Evolutionary conservation across 2,797 vertebrate species (phyloP), one percentile per base, ranked within the genome.

Genomic region (Rhodeus uyekii): DNA sequence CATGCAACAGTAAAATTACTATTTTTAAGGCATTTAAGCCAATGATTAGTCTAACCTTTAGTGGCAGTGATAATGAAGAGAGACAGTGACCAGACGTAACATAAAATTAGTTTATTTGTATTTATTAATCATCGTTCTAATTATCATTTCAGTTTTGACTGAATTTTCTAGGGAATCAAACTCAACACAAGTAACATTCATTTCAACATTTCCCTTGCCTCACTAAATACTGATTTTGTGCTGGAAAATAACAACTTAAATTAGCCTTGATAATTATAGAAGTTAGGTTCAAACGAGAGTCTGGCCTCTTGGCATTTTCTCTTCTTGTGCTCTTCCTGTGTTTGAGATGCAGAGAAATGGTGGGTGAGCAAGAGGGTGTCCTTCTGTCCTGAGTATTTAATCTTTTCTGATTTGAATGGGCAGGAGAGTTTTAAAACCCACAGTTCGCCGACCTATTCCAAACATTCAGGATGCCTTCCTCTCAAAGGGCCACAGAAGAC

Each of bases 221-320:
- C 36, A 34, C 50, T 58, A 42, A 79, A 69, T 58, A 22, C n/a
- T 16, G 55, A 63, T 72, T 69, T 68, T 38, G 1, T 44, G 64
- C 38, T 69, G 50, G 74, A 69, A 76, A 76, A 69, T 2, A 83
- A 53, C 42, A 38, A 48, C 39, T 60, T 46, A 76, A 77, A 77
- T 83, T 77, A 83, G 55, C 81, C 55, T 83, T n/a, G 16, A 48
- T 83, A 77, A 84, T 74, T 73, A 80, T n/a, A 36, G 48, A 34
- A 77, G 64, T 71, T 44, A 46, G 29, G 42, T 71, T 71, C 48
- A 71, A 69, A 83, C 18, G 39, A 84, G 46, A 42, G 2, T 87
- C 76, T 83, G n/a, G 65, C 50, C 64, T 75, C 71, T 81, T 83
- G 71, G 76, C 53, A 12, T 29, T 83, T 36, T 78, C 50, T 38